Evolutionary conservation across 2,888 invertebrate genomes (phyloP).

Genomic region (Sclerodermus sp.): DNA sequence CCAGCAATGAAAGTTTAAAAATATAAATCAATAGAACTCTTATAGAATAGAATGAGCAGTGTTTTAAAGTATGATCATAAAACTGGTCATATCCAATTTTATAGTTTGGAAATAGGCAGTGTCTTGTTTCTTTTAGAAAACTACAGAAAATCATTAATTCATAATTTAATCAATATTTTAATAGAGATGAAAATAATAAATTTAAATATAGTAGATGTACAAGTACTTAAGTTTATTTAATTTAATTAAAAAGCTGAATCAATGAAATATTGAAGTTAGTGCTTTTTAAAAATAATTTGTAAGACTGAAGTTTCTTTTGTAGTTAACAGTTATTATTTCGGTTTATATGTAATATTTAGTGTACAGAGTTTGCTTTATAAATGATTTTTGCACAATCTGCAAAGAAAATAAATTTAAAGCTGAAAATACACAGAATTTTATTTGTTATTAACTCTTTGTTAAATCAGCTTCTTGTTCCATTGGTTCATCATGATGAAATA

Average conservation of each 20-base stretch:
- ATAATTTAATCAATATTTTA: no score
- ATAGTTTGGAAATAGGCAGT: conserved; percentile 28
- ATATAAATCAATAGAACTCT: not conserved
- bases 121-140: conserved; percentile 19
- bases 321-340: no score
- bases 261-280: conserved; percentile 14
- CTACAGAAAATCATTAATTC: not conserved
- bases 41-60: no score
- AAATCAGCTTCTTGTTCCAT: conserved; percentile 52
- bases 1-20: not conserved
- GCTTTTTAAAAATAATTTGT: no score
- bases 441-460: conserved; percentile 46
- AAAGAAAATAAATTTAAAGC: no score
- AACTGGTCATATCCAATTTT: conserved; percentile 12
- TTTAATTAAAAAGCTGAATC: conserved; percentile 14
- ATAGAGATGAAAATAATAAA: not conserved
- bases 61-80: conserved; percentile 9
- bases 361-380: no score
- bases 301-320: no score
- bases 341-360: no score
- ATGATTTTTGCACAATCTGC: no score
- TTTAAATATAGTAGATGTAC: conserved; percentile 17
- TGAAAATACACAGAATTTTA: not conserved
- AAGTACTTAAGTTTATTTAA: conserved; percentile 18
- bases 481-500: conserved; percentile 45